phyloP scores from a whole-genome alignment of 2,797 vertebrate genomes.

The Pseudopleuronectes americanus region DNA sequence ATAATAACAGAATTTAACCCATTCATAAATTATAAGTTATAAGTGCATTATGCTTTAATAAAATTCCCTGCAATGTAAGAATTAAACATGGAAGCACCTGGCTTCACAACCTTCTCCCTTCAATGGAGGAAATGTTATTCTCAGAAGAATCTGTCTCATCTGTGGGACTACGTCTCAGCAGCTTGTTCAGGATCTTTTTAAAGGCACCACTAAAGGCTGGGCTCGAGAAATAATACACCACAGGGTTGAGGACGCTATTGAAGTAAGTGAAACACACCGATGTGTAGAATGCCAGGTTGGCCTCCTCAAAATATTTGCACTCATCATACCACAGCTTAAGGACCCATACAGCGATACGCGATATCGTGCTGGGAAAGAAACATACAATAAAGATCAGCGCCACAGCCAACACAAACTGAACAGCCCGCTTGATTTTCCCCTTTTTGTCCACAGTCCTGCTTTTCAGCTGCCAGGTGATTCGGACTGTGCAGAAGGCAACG shows the following conservation, averaged over 20 bases:
- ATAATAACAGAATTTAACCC: too few species aligned
- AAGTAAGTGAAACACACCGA: constrained; percentile 86
- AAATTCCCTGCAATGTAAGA: neutral
- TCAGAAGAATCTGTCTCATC: accelerated
- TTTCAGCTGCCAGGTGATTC: constrained; percentile 82
- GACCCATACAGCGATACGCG: constrained; percentile 81
- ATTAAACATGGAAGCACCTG: neutral
- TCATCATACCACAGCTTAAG: constrained; percentile 80
- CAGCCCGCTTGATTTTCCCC: constrained; percentile 83
- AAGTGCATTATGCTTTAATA: neutral
- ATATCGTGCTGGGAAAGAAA: constrained; percentile 85
- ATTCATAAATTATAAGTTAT: neutral
- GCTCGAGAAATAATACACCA: constrained; percentile 86
- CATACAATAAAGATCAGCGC: constrained; percentile 83
- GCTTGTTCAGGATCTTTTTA: constrained; percentile 69
- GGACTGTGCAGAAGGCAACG: constrained; percentile 81
- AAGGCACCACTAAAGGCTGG: constrained; percentile 79
- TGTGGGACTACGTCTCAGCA: constrained; percentile 56
- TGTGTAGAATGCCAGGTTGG: constrained; percentile 83
- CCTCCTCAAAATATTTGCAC: constrained; percentile 75
- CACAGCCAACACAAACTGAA: constrained; percentile 82
- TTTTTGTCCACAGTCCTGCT: constrained; percentile 78
- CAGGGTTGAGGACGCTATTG: constrained; percentile 86
- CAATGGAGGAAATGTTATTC: constrained; percentile 36
- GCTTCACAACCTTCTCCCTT: constrained; percentile 9